Conservation (phyloP, 2,888 invertebrate genomes). For the Troides helena region DNA sequence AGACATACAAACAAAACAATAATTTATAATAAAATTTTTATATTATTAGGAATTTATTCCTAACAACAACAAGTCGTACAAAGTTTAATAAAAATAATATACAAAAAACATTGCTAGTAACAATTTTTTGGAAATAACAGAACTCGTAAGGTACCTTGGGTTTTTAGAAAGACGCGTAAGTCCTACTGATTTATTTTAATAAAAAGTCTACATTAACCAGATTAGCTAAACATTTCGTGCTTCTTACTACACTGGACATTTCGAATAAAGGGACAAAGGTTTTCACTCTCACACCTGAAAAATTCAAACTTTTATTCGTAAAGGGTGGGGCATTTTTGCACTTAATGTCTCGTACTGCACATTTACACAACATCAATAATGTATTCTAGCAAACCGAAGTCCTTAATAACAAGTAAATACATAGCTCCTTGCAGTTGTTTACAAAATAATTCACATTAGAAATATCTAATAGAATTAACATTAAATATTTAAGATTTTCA, state of each 20-base stretch:
- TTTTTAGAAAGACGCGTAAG: constrained; percentile 26
- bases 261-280: constrained; percentile 57
- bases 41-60: constrained; percentile 4
- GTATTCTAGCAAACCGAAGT: constrained; percentile 73
- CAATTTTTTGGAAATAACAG: constrained; percentile 28
- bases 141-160: constrained; percentile 3
- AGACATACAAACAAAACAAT: constrained; percentile 10
- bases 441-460: constrained; percentile 40
- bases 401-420: constrained; percentile 59
- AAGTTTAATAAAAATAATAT: constrained; percentile 17
- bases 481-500: constrained; percentile 44
- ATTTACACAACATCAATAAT: constrained; percentile 69
- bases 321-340: constrained; percentile 57
- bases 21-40: background rate
- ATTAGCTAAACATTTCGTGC: constrained; percentile 61
- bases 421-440: constrained; percentile 42
- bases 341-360: constrained; percentile 59
- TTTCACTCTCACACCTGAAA: constrained; percentile 63
- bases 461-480: constrained; percentile 43
- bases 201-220: constrained; percentile 72
- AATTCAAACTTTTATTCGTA: constrained; percentile 52
- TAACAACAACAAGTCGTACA: constrained; percentile 12
- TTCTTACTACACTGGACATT: constrained; percentile 52
- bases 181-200: constrained; percentile 34
- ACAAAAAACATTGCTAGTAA: constrained; percentile 18